Evolutionary conservation across 2,797 vertebrate genomes (phyloP).

Genomic region (Syngnathus acus): DNA sequence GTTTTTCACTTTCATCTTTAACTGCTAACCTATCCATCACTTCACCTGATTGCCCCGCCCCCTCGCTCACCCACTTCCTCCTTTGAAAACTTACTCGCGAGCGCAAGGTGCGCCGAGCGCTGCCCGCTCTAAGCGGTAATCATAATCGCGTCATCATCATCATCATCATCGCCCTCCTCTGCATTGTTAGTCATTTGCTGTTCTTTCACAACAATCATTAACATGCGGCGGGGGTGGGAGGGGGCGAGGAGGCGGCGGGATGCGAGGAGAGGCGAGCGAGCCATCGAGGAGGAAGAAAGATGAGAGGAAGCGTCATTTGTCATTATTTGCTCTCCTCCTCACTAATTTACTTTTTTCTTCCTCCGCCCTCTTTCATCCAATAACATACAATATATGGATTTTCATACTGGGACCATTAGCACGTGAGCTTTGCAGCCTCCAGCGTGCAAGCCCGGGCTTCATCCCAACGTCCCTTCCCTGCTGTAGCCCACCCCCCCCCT

Average conservation of each 20-base stretch:
- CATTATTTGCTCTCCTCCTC: constrained; percentile 7
- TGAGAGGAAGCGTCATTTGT: constrained; percentile 19
- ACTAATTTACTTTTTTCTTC: background rate
- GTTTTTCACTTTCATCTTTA: constrained; percentile 77
- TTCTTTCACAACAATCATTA: constrained; percentile 55
- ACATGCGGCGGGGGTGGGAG: constrained; percentile 44
- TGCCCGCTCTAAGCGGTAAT: constrained; percentile 59
- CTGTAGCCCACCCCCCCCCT: constrained; percentile 19
- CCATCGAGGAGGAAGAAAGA: constrained; percentile 12
- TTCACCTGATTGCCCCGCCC: constrained; percentile 56
- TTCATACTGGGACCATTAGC: too few species aligned
- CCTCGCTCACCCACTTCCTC: constrained; percentile 49
- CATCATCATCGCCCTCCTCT: constrained; percentile 21
- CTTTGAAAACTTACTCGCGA: constrained; percentile 41
- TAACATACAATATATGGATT: too few species aligned
- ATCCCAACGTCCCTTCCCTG: constrained; percentile 51
- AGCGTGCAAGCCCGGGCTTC: constrained; percentile 18
- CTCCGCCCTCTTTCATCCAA: background rate
- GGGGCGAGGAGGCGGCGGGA: constrained; percentile 35
- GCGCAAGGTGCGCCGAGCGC: constrained; percentile 10
- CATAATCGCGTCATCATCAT: constrained; percentile 22
- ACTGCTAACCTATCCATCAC: constrained; percentile 67
- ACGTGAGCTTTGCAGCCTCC: constrained; percentile 40
- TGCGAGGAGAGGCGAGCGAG: constrained; percentile 17
- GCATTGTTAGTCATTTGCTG: constrained; percentile 45